A percentile compares a stretch with the other conserved stretches of the same genome.
Evolutionary conservation across 2,797 vertebrate genomes (phyloP).

Genomic region (Helostoma temminkii): DNA sequence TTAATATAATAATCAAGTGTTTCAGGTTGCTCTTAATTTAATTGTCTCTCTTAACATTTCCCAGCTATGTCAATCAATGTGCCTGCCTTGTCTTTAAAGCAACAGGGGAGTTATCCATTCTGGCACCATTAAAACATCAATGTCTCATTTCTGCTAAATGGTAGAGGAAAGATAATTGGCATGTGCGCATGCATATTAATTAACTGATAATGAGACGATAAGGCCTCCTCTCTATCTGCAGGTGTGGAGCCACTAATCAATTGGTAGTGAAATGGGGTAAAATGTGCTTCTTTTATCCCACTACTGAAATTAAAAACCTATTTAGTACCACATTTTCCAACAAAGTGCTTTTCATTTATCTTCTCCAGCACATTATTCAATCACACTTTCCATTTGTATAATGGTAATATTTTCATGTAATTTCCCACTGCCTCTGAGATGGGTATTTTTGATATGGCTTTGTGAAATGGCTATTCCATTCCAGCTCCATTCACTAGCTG

Average conservation of each 20-base stretch:
- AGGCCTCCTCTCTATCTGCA: constrained; percentile 86
- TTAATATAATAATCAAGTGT: constrained; percentile 70
- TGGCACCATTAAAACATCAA: constrained; percentile 91
- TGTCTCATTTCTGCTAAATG: constrained; percentile 89
- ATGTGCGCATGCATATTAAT: constrained; percentile 95
- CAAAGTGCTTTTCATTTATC: constrained; percentile 94
- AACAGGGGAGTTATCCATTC: constrained; percentile 83
- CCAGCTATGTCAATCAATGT: constrained; percentile 74
- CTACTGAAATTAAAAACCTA: constrained; percentile 92
- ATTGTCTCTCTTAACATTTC: constrained; percentile 77
- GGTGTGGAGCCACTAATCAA: constrained; percentile 89
- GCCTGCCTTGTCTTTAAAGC: constrained; percentile 84
- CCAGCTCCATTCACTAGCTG: constrained; percentile 78
- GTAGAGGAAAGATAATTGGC: constrained; percentile 90
- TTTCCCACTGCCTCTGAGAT: constrained; percentile 84
- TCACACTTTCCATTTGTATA: constrained; percentile 90
- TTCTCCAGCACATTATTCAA: constrained; percentile 88
- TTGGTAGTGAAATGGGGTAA: constrained; percentile 85
- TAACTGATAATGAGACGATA: constrained; percentile 95
- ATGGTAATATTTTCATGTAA: constrained; percentile 90
- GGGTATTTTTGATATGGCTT: constrained; percentile 84
- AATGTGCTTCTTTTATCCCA: constrained; percentile 85
- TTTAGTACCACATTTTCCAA: constrained; percentile 89
- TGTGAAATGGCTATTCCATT: constrained; percentile 81
- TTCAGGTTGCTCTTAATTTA: constrained; percentile 73